These are phyloP conservation scores for Ctenopoma kingsleyae DNA, from an alignment of 2,797 vertebrate genomes.

Conservation along the genomic window DNA sequence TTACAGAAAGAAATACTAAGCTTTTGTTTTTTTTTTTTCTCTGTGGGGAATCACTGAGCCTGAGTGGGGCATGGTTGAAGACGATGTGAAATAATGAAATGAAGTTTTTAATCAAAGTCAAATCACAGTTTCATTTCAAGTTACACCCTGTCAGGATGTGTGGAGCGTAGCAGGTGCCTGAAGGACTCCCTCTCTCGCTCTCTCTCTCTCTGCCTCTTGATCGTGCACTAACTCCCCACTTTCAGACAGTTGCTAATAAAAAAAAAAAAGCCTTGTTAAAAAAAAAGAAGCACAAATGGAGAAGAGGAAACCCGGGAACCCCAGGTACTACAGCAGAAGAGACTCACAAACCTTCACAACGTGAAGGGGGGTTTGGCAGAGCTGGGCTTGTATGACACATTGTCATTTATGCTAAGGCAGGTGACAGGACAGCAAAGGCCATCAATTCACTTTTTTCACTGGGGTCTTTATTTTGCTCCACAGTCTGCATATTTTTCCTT, in stretches of 20 bases:
- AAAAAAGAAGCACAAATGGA: constrained; percentile 5
- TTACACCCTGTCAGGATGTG: constrained; percentile 56
- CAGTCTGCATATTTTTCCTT: constrained; percentile 47
- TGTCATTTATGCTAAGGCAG: constrained; percentile 46
- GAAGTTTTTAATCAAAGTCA: constrained; percentile 63
- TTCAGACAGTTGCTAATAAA: constrained; percentile 24
- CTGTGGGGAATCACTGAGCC: background rate
- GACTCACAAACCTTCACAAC: background rate
- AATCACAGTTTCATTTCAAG: constrained; percentile 66
- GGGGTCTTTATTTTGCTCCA: constrained; percentile 29
- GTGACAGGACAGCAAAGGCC: constrained; percentile 42
- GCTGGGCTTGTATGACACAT: constrained; percentile 15
- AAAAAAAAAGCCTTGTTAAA: constrained; percentile 17
- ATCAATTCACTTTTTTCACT: constrained; percentile 36
- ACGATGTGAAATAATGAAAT: constrained; percentile 29
- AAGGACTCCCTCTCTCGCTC: constrained; percentile 26
- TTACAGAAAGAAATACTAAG: background rate
- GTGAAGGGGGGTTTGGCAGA: constrained; percentile 13
- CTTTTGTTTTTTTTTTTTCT: background rate
- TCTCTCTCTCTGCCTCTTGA: constrained; percentile 10
- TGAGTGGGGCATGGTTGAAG: constrained; percentile 1
- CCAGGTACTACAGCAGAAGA: background rate
- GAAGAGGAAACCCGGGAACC: constrained; percentile 11
- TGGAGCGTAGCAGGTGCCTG: constrained; percentile 26
- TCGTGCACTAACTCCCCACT: constrained; percentile 14